Evolutionary conservation across 2,113 vertebrate genomes (phyloP).

Genomic region (Pristiophorus japonicus): DNA sequence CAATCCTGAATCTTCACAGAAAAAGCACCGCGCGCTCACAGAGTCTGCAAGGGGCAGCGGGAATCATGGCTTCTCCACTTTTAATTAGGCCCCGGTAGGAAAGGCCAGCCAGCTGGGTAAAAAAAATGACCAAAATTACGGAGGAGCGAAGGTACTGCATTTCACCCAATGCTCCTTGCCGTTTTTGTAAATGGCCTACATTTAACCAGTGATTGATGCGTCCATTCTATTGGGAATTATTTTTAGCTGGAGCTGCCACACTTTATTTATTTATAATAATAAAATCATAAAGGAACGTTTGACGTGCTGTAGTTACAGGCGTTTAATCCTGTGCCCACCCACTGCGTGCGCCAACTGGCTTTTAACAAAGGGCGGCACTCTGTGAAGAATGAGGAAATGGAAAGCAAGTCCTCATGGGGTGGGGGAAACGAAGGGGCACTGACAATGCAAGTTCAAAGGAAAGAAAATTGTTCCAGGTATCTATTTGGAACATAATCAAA

Average conservation of each 20-base stretch:
- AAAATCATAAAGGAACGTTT: conserved; percentile 17
- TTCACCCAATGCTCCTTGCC: not conserved
- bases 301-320: not conserved
- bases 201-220: conserved; percentile 1
- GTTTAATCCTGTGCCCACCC: conserved; percentile 3
- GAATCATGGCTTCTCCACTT: not conserved
- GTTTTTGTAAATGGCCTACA: not conserved
- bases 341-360: no score
- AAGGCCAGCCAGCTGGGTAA: no score
- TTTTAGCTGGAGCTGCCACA: not conserved
- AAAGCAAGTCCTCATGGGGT: not conserved
- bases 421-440: no score
- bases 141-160: not conserved
- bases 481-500: not conserved
- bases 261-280: conserved; percentile 23
- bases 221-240: not conserved
- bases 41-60: not conserved
- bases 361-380: not conserved
- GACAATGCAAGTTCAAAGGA: not conserved
- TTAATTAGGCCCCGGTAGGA: not conserved
- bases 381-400: not conserved
- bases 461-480: no score
- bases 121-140: not conserved
- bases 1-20: not conserved
- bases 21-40: not conserved